Conservation (phyloP, 2,113 vertebrate genomes). For the Nothocercus nigrocapillus region DNA sequence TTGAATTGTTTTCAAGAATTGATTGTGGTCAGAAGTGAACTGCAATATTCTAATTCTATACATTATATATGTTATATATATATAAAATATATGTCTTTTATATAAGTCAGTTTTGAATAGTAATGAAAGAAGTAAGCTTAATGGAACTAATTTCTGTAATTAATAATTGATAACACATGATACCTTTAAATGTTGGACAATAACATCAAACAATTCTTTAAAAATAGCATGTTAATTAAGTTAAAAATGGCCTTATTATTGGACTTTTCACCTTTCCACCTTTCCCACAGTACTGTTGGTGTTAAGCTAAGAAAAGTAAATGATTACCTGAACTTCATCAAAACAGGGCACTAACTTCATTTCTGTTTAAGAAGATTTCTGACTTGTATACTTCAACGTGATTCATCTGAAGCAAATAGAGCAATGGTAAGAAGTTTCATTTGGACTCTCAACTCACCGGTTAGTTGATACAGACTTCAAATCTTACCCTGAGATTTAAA, state of each 20-base stretch:
- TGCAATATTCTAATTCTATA: not conserved
- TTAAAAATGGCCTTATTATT: not conserved
- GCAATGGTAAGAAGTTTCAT: not conserved
- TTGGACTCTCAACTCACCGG: not conserved
- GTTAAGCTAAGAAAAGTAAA: not conserved
- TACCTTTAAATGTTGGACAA: not conserved
- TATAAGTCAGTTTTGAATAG: not conserved
- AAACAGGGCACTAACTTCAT: not conserved
- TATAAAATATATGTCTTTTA: not conserved
- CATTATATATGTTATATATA: too few species aligned
- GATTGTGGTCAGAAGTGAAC: not conserved
- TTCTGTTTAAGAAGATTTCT: not conserved
- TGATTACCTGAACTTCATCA: not conserved
- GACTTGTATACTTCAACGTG: not conserved
- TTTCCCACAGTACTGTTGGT: not conserved
- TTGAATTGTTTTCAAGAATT: not conserved
- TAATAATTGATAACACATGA: not conserved
- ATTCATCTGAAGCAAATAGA: not conserved
- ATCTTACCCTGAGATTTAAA: not conserved
- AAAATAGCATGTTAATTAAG: not conserved
- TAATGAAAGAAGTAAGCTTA: not conserved
- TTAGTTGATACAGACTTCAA: not conserved
- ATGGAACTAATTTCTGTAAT: not conserved
- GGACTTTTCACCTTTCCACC: not conserved
- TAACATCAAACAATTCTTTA: not conserved